phyloP scores from a whole-genome alignment of 1,140 invertebrate genomes.

The Globodera ellingtonae region DNA sequence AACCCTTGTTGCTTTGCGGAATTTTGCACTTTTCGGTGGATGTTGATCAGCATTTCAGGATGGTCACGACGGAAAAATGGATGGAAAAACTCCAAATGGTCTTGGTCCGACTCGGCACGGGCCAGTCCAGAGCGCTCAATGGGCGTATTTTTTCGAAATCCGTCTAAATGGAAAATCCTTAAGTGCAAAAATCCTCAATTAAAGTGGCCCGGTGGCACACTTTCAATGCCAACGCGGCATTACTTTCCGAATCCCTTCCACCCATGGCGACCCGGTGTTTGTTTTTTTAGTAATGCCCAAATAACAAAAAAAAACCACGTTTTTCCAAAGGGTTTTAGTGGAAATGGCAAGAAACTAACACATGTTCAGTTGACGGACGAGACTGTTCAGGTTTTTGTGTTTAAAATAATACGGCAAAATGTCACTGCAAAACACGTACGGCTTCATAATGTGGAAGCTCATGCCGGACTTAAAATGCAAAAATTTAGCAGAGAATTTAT shows the following conservation, averaged over 20 bases:
- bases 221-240: too few species aligned
- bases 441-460: conserved; percentile 37
- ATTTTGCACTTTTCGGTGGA: conserved; percentile 48
- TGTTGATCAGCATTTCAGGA: conserved; percentile 69
- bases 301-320: too few species aligned
- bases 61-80: conserved; percentile 84
- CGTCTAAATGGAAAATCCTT: conserved; percentile 75
- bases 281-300: too few species aligned
- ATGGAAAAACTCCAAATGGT: conserved; percentile 78
- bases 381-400: conserved; percentile 69
- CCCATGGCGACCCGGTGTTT: too few species aligned
- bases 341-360: conserved; percentile 71
- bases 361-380: conserved; percentile 96
- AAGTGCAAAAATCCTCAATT: not conserved
- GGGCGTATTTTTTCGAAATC: conserved; percentile 93
- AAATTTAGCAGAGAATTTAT: too few species aligned
- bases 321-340: not conserved
- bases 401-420: conserved; percentile 44
- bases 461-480: conserved; percentile 65
- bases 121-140: conserved; percentile 70
- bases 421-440: conserved; percentile 33
- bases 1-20: not conserved
- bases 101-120: conserved; percentile 57
- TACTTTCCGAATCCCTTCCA: too few species aligned
- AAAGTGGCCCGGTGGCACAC: not conserved